These are phyloP conservation scores for Sebastes flavidus DNA, from an alignment of 2,797 vertebrate species.

Conservation along the genomic window DNA sequence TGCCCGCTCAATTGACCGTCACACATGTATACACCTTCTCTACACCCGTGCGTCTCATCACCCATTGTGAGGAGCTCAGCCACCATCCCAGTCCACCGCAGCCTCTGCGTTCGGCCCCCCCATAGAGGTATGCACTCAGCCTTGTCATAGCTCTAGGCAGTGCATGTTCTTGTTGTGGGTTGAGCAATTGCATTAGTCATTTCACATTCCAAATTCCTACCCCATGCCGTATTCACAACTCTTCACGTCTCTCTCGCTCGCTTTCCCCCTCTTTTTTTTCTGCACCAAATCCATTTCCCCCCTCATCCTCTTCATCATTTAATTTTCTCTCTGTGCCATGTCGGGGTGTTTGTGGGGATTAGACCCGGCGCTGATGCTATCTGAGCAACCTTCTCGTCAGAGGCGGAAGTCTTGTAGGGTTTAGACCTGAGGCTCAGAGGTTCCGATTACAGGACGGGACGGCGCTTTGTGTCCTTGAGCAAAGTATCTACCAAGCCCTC, in stretches of 20 bases:
- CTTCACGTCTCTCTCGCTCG: slow-evolving; percentile 25
- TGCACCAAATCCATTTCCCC: slow-evolving; percentile 22
- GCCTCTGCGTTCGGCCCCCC: slow-evolving; percentile 47
- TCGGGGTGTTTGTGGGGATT: slow-evolving; percentile 39
- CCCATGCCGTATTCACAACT: slow-evolving; percentile 73
- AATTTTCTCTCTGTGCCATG: slow-evolving; percentile 6
- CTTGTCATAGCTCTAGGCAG: slow-evolving; percentile 81
- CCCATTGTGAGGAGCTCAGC: slow-evolving; percentile 27
- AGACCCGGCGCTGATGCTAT: slow-evolving; percentile 53
- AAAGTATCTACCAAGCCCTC: slow-evolving; percentile 57
- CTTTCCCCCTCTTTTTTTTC: neutral
- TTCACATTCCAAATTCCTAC: slow-evolving; percentile 85
- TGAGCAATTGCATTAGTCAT: slow-evolving; percentile 87
- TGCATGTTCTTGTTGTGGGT: slow-evolving; percentile 86
- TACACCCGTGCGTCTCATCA: slow-evolving; percentile 24
- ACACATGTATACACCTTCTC: slow-evolving; percentile 17
- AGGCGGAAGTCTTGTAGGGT: slow-evolving; percentile 60
- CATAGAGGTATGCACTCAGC: slow-evolving; percentile 81
- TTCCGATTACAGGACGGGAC: slow-evolving; percentile 68
- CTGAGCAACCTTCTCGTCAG: slow-evolving; percentile 38
- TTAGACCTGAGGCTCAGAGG: slow-evolving; percentile 66
- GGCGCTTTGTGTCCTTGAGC: slow-evolving; percentile 74
- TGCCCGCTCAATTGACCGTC: slow-evolving; percentile 48
- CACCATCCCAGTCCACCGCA: slow-evolving; percentile 42
- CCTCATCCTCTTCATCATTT: slow-evolving; percentile 40